phyloP scores from a whole-genome alignment of 2,113 vertebrate species.

The Nasalis larvatus region DNA sequence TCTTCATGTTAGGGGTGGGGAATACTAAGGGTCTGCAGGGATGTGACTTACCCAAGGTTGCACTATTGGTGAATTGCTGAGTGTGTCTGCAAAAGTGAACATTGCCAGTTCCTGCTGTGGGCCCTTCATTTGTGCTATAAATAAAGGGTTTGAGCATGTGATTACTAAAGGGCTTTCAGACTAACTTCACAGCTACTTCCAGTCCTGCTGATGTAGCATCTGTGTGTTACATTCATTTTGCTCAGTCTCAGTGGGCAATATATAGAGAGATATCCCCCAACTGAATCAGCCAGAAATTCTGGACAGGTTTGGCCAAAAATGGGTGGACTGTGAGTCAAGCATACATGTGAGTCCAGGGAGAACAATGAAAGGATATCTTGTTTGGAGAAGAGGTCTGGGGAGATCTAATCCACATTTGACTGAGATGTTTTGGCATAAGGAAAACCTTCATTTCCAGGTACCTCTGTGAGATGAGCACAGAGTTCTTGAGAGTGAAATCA shows the following conservation, averaged over 20 bases:
- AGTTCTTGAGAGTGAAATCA: conserved; percentile 39
- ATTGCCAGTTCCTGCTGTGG: not conserved
- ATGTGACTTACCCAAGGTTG: not conserved
- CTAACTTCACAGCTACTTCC: conserved; percentile 75
- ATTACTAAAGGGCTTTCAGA: conserved; percentile 71
- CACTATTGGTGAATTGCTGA: not conserved
- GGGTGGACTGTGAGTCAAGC: not conserved
- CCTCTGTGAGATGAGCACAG: not conserved
- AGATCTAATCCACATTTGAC: not conserved
- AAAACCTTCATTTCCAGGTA: not conserved
- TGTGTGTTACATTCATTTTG: conserved; percentile 74
- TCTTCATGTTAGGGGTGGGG: not conserved
- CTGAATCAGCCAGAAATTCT: conserved; percentile 31
- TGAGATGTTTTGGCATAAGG: not conserved
- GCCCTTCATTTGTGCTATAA: conserved; percentile 68
- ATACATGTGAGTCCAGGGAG: not conserved
- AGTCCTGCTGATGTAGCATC: conserved; percentile 77
- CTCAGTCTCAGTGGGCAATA: conserved; percentile 58
- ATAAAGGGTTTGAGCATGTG: conserved; percentile 65
- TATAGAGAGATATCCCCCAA: conserved; percentile 43
- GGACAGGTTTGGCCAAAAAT: not conserved
- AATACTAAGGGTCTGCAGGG: not conserved
- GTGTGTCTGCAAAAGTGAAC: not conserved
- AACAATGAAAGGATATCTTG: not conserved
- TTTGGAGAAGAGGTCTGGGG: not conserved